Base-by-base conservation (phyloP, 2,888 invertebrate species). In the Eustalomyia histrio region DNA sequence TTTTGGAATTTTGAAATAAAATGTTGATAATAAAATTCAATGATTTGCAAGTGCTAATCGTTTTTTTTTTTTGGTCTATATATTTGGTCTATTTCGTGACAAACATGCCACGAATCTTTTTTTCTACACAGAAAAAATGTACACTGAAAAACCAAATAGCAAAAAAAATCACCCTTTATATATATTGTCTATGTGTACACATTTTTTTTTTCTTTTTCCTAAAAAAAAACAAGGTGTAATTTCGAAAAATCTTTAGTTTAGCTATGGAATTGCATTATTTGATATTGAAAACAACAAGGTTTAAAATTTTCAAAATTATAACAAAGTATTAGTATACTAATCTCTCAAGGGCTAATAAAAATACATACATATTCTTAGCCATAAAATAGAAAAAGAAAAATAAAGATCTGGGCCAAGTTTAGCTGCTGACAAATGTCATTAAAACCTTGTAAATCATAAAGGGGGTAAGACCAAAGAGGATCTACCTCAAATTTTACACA, bases 361-460 rank as follows among this genome's bases (percentile, higher is more conserved):
- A 12, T 35, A 9, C n/a, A 5, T 43, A 47, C 5, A n/a, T 47
- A 55, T 16, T 6, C 24, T 24, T 57, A 18, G 55, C 67, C 55
- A 57, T 67, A 8, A 47, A 21, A 61, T 43, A 50, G 4, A 52
- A 57, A 18, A 63, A 53, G 6, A 55, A 18, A 35, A 53, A 21
- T 16, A 53, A 21, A 64, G 52, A 65, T 53, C 65, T 65, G 33
- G 65, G 55, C 55, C 67, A 67, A 43, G 57, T 57, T 67, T 57
- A 43, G 55, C 18, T 12, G 21, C 9, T 67, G 67, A 53, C 65
- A 65, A 52, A 29, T 65, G 65, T 53, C 67, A 67, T 21, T 6
- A 18, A 39, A 67, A 57, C 67, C 67, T 67, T 67, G 67, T 67
- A 67, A 47, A 67, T 24, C 39, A 47, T 47, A n/a, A n/a, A n/a